Base-by-base conservation (phyloP, 2,113 vertebrate genomes). In the Acinonyx jubatus region DNA sequence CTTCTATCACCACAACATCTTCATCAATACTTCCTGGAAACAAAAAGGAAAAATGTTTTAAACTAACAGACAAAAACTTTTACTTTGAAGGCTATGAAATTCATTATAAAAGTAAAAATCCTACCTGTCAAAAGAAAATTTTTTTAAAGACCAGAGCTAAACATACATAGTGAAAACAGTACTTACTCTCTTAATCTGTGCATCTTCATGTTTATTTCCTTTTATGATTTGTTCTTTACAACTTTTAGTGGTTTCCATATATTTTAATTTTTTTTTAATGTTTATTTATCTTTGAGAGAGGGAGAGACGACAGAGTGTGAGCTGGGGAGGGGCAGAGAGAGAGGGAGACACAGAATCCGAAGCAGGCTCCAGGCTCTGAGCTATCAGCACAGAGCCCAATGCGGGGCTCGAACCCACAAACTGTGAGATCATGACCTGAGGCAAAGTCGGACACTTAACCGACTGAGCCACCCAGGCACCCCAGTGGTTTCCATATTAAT, bases 1-100 rank as follows among this genome's bases (percentile, higher is more conserved):
- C 99, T 98, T 99, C 99, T 86, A 99, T 99, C 98, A 99, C 99
- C 97, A 99, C 99, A 95, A 99, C 99, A 80, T 99, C 99, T 99
- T 99, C 99, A 98, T 99, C 99, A 92, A 99, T 99, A 97, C 98
- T 99, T 99, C 99, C 99, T 99, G 97, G 91, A 92, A 71, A 85
- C 52, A 98, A 69, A 98, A 78, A 18, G 55, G 69, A 78, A 83
- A 86, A 63, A 57, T 12, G 78, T 50, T 50, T 80, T 87, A 86
- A 93, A 29, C 1, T 31, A 36, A 3, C 9, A 96, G 9, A 29
- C 27, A 92, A 36, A 88, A 76, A 27, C 63, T 82, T 89, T 63
- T 81, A 89, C 36, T 89, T 38, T 87, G 66, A 84, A 95, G 33
- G 95, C 29, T 45, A 92, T 36, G 21, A 89, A 97, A 93, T 38